These are phyloP conservation scores for Chironex yamaguchii DNA, from an alignment of 30 jellyfish, hydroid and myxozoan genomes.

Conservation along the genomic window DNA sequence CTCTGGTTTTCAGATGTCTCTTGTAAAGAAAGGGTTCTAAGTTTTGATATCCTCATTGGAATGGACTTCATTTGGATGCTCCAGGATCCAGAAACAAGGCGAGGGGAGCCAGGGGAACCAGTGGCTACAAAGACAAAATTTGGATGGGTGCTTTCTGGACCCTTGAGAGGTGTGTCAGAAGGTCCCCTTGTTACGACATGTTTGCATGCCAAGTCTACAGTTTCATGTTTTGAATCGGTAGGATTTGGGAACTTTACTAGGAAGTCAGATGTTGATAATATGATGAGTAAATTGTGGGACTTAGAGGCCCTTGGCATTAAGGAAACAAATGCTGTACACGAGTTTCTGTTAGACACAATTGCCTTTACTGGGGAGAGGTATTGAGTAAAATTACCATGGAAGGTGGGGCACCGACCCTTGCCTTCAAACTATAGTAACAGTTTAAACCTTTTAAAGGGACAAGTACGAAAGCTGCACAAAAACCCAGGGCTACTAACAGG, in stretches of 20 bases:
- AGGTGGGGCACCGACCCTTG: slow-evolving; percentile 27
- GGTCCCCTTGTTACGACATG: slow-evolving; percentile 5
- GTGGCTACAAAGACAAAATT: slow-evolving; percentile 33
- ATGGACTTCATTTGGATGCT: slow-evolving; percentile 22
- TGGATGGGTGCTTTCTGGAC: slow-evolving; percentile 62
- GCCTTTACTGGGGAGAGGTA: slow-evolving; percentile 17
- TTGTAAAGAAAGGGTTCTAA: neutral
- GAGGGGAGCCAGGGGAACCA: slow-evolving; percentile 66
- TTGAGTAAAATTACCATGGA: slow-evolving; percentile 52
- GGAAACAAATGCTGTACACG: slow-evolving; percentile 9
- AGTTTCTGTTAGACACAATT: neutral
- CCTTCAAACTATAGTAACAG: slow-evolving; percentile 10
- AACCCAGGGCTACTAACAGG: slow-evolving; percentile 8
- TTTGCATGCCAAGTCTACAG: neutral
- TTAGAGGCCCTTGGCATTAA: slow-evolving; percentile 56
- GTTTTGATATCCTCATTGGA: slow-evolving; percentile 20
- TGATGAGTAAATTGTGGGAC: slow-evolving; percentile 40
- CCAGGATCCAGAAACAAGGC: slow-evolving; percentile 28
- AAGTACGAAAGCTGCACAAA: slow-evolving; percentile 30
- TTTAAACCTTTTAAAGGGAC: slow-evolving; percentile 14
- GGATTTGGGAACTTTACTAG: neutral
- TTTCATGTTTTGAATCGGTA: neutral
- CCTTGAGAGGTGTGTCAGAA: slow-evolving; percentile 43
- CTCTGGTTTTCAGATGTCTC: slow-evolving; percentile 24
- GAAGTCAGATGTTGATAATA: neutral